Base-by-base conservation (phyloP, 2,888 invertebrate species). In the Spisula subtruncata region DNA sequence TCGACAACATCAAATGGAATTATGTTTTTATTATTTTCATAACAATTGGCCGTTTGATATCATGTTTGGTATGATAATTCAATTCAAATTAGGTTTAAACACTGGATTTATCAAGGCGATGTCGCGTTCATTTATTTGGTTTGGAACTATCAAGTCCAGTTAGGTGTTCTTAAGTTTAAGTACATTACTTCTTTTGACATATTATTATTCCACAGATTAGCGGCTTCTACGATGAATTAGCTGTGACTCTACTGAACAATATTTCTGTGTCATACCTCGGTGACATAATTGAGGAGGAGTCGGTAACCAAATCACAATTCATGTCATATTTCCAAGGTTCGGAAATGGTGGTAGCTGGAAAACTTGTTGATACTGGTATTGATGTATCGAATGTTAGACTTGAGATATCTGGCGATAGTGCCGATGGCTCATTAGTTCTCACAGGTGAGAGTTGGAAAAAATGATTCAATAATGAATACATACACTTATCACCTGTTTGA, bases 191-290 rank as follows among this genome's bases (percentile, higher is more conserved):
- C n/a, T n/a, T n/a, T 5, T 41, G 41, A 41, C 41, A 41, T 8
- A 41, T 41, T 51, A 8, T 51, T 12, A 51, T 51, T 51, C 51
- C 5, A 48, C 46, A 98, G 96, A 97, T 98, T 81, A 97, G 97
- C 82, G 97, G 98, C 95, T 98, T 97, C 93, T 97, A 97, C 92
- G 93, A 95, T 56, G 97, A 98, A 96, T 97, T 98, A 87, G 97
- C 98, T 0, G 98, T 98, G 1, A 98, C 98, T 0, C 97, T 98
- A 10, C 97, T 98, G 85, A 97, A 97, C 0, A 97, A 98, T 94
- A 97, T 98, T 85, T 97, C 97, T 25, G 98, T 98, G 95, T 97
- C 97, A 8, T 98, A 98, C 96, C 85, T 96, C n/a, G 94, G 95
- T 86, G 94, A 95, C 85, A 56, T 84, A 5, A 95, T 96, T 0